These are phyloP conservation scores for Drosophila aldrichi DNA, from an alignment of 2,888 invertebrate genomes.

Conservation along the genomic window DNA sequence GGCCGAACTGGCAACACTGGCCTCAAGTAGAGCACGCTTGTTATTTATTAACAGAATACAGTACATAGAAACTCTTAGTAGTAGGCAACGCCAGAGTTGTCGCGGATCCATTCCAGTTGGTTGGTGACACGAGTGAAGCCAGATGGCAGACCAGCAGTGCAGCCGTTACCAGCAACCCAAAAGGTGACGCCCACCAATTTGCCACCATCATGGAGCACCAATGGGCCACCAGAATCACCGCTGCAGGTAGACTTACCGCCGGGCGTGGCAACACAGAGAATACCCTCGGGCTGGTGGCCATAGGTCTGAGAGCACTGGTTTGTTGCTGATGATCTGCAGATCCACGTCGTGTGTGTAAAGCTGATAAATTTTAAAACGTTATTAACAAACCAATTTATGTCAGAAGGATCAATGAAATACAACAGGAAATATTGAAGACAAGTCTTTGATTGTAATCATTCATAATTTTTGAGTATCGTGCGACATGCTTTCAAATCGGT, in stretches of 20 bases:
- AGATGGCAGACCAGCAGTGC: constrained; percentile 50
- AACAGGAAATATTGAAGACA: constrained; percentile 3
- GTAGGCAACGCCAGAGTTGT: constrained; percentile 59
- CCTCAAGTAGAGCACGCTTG: too few species aligned
- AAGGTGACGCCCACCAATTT: constrained; percentile 49
- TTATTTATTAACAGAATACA: too few species aligned
- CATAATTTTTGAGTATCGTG: constrained; percentile 9
- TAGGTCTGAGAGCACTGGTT: constrained; percentile 43
- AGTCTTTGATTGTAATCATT: constrained; percentile 16
- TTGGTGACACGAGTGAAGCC: constrained; percentile 61
- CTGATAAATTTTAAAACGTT: background rate
- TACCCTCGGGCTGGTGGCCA: constrained; percentile 2
- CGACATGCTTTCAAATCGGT: constrained; percentile 20
- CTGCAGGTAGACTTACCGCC: constrained; percentile 13
- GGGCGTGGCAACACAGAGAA: constrained; percentile 4
- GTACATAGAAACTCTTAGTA: constrained; percentile 23
- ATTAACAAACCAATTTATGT: too few species aligned
- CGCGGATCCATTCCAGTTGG: constrained; percentile 66
- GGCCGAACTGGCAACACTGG: too few species aligned
- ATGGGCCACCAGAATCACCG: constrained; percentile 55
- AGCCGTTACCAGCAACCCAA: constrained; percentile 26
- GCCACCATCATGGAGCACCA: constrained; percentile 48
- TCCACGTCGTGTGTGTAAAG: constrained; percentile 24
- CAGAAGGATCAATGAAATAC: background rate
- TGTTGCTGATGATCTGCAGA: constrained; percentile 65